A percentile compares a stretch with the other conserved stretches of the same genome.
These are phyloP conservation scores for Chaetophractus vellerosus DNA, from an alignment of 2,797 vertebrate genomes.

Conservation along the genomic window DNA sequence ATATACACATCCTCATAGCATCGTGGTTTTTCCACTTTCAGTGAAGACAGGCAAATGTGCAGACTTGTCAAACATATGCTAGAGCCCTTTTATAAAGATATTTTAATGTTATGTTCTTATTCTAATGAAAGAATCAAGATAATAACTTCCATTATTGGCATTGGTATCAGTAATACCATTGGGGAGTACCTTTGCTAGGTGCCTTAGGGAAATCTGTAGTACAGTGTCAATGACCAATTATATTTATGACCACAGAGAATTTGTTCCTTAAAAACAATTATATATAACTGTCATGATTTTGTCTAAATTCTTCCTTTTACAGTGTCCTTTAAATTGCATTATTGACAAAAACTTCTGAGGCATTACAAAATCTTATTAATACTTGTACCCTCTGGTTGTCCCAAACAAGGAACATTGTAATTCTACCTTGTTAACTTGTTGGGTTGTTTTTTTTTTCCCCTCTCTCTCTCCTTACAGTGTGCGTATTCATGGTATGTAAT, in stretches of 20 bases:
- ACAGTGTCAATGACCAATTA: not conserved
- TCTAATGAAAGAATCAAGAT: not conserved
- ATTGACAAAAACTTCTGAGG: not conserved
- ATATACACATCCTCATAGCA: not conserved
- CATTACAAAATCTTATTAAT: constrained; percentile 14
- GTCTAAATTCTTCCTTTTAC: not conserved
- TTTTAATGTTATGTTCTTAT: not conserved
- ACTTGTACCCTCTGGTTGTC: not conserved
- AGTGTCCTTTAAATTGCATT: not conserved
- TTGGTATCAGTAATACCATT: not conserved
- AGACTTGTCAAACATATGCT: not conserved
- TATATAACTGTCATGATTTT: not conserved
- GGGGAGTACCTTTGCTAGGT: not conserved
- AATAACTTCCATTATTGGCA: not conserved
- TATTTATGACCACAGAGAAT: not conserved
- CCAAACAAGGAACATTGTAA: not conserved
- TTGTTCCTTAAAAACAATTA: not conserved
- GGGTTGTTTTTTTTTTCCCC: not conserved
- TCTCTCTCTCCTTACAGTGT: not conserved
- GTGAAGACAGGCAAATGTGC: not conserved
- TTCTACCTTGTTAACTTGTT: not conserved
- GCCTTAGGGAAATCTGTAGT: not conserved
- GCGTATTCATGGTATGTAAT: not conserved
- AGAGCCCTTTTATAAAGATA: not conserved
- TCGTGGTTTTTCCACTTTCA: not conserved